phyloP scores from a whole-genome alignment of 2,888 invertebrate species.

The Sialis lutaria region DNA sequence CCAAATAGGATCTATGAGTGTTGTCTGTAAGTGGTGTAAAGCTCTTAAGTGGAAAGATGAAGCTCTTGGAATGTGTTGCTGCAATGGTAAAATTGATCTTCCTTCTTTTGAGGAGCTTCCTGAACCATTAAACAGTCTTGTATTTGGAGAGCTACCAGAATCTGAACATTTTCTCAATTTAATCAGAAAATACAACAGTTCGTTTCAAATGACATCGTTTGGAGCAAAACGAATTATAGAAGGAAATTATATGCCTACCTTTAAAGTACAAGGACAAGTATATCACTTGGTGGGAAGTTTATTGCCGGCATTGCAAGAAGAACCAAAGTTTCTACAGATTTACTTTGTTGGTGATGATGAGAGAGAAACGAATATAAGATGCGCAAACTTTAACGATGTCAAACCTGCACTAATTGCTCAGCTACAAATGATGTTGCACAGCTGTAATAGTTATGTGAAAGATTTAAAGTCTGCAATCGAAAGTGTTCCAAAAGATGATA shows the following conservation, averaged over 20 bases:
- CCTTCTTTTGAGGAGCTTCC: slow-evolving; percentile 7
- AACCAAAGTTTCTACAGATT: slow-evolving; percentile 8
- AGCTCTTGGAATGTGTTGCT: slow-evolving; percentile 11
- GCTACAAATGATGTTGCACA: slow-evolving; percentile 3
- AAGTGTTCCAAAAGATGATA: background rate
- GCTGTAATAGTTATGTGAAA: background rate
- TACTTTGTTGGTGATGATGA: too few species aligned
- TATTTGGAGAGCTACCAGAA: slow-evolving; percentile 4
- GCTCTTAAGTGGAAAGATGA: slow-evolving; percentile 9
- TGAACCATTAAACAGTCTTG: slow-evolving; percentile 8
- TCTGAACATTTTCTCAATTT: background rate
- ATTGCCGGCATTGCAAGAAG: slow-evolving; percentile 4
- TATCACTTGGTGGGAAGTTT: slow-evolving; percentile 11
- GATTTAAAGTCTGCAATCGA: slow-evolving; percentile 4
- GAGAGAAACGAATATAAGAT: slow-evolving; percentile 9
- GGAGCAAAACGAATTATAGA: slow-evolving; percentile 6
- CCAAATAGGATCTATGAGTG: background rate
- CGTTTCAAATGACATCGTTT: slow-evolving; percentile 7
- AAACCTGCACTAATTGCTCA: background rate
- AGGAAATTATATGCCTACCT: slow-evolving; percentile 4
- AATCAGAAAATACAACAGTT: too few species aligned
- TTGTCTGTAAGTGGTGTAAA: slow-evolving; percentile 4
- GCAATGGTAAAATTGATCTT: slow-evolving; percentile 11
- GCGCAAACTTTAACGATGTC: background rate
- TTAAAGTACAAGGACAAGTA: slow-evolving; percentile 12